These are phyloP conservation scores for Anabas testudineus DNA, from an alignment of 2,797 vertebrate genomes.

Conservation along the genomic window DNA sequence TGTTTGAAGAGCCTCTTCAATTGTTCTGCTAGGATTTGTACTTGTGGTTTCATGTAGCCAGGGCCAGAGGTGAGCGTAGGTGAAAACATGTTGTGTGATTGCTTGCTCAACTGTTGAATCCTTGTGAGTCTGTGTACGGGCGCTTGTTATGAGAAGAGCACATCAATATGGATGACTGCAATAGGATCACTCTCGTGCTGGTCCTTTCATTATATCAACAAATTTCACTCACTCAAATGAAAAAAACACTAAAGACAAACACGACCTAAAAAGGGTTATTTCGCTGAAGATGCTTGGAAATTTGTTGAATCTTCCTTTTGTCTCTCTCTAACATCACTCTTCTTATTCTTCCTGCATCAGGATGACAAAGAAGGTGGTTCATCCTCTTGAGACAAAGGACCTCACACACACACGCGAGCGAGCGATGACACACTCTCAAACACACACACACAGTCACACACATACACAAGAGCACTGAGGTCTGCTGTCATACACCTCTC, in stretches of 20 bases:
- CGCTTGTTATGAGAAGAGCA: constrained; percentile 52
- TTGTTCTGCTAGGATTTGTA: constrained; percentile 65
- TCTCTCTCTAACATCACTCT: constrained; percentile 32
- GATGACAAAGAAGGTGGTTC: constrained; percentile 73
- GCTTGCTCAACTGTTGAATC: constrained; percentile 28
- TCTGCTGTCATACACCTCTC: constrained; percentile 85
- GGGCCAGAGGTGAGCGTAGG: constrained; percentile 38
- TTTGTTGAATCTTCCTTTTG: constrained; percentile 30
- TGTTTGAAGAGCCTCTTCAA: constrained; percentile 72
- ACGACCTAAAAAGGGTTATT: constrained; percentile 23
- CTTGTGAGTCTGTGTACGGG: constrained; percentile 36
- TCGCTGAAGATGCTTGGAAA: constrained; percentile 12
- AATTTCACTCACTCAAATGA: constrained; percentile 18
- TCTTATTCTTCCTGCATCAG: constrained; percentile 48
- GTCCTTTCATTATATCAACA: constrained; percentile 30
- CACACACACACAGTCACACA: constrained; percentile 47
- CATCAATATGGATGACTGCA: constrained; percentile 32
- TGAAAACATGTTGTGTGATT: constrained; percentile 41
- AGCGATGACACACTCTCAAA: constrained; percentile 37
- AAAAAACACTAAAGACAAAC: constrained; percentile 17
- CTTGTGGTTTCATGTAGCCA: constrained; percentile 55
- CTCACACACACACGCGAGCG: constrained; percentile 66
- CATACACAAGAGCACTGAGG: constrained; percentile 71
- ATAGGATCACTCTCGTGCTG: constrained; percentile 19
- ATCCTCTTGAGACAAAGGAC: constrained; percentile 84